Base-by-base conservation (phyloP, 2,888 invertebrate genomes). In the Fragum sueziense region DNA sequence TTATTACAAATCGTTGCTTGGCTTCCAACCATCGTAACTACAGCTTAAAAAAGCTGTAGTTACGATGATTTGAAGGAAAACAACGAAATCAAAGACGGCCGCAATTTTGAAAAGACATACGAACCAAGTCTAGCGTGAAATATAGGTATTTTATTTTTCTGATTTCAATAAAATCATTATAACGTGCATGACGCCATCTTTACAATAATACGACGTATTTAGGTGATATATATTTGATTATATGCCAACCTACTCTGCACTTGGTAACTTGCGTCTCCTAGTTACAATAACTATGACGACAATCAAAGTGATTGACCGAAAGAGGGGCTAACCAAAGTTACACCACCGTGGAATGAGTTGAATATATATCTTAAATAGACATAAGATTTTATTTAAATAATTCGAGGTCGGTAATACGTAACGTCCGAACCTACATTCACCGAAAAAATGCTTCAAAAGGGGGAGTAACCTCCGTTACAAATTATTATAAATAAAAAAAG, bases 241-340 rank as follows among this genome's bases (percentile, higher is more conserved):
- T 57, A 22, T 57, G 57, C 9, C 57, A 22, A 6, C 57, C 27
- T 57, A 57, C 25, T n/a, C n/a, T 57, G 57, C 57, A 57, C 57
- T 57, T 57, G 20, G 57, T 57, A 57, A 57, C 57, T 57, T 57
- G 57, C 57, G 57, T 57, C 25, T 57, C 57, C 57, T 57, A 57
- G 57, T 57, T 57, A 62, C 62, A 33, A 1, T 62, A 1, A n/a
- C 22, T 33, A 20, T 62, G n/a, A 34, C 34, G 9, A 62, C 62
- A 34, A 62, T 22, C 62, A 62, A 25, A n/a, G 27, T 6, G 57
- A 57, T 57, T 62, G 62, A 62, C n/a, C 62, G 34, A 34, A 62
- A 27, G n/a, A n/a, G 34, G n/a, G 33, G 62, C 22, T 20, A 62
- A n/a, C 33, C 25, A 62, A 62, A 17, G 62, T 34, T 33, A 33